Evolutionary conservation across 1,140 invertebrate species (phyloP).

Genomic region (Ridgeia piscesae): DNA sequence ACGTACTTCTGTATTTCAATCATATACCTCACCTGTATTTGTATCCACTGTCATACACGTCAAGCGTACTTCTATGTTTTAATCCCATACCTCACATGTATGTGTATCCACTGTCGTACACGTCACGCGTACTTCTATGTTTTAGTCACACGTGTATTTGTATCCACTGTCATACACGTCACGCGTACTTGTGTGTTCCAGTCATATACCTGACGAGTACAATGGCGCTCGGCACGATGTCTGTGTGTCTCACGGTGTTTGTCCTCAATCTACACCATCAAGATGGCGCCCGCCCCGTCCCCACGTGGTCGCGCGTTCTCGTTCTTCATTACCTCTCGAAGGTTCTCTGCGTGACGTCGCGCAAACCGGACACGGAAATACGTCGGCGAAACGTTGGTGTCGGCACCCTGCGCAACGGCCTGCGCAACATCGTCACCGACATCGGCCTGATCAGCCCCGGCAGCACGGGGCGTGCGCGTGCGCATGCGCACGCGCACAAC

Average conservation of each 20-base stretch:
- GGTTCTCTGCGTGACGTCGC: constrained; percentile 19
- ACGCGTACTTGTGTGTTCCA: constrained; percentile 53
- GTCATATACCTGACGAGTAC: constrained; percentile 99
- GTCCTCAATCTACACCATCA: constrained; percentile 99
- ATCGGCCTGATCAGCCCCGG: constrained; percentile 13
- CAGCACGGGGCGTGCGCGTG: not conserved
- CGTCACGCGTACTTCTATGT: too few species aligned
- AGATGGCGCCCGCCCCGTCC: constrained; percentile 33
- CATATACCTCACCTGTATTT: too few species aligned
- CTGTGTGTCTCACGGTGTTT: constrained; percentile 96
- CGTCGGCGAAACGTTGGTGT: not conserved
- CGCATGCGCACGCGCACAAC: not conserved
- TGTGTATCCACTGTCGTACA: too few species aligned
- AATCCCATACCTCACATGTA: too few species aligned
- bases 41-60: too few species aligned
- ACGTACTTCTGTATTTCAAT: not conserved
- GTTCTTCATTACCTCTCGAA: constrained; percentile 19
- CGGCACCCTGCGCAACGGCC: constrained; percentile 13
- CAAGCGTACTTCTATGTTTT: too few species aligned
- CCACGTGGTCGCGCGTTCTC: constrained; percentile 21
- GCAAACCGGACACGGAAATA: constrained; percentile 19
- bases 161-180: too few species aligned
- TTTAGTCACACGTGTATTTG: too few species aligned
- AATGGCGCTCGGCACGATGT: constrained; percentile 99
- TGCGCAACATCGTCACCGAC: constrained; percentile 15